phyloP scores from a whole-genome alignment of 2,888 invertebrate genomes.

The Epinotia nisella region DNA sequence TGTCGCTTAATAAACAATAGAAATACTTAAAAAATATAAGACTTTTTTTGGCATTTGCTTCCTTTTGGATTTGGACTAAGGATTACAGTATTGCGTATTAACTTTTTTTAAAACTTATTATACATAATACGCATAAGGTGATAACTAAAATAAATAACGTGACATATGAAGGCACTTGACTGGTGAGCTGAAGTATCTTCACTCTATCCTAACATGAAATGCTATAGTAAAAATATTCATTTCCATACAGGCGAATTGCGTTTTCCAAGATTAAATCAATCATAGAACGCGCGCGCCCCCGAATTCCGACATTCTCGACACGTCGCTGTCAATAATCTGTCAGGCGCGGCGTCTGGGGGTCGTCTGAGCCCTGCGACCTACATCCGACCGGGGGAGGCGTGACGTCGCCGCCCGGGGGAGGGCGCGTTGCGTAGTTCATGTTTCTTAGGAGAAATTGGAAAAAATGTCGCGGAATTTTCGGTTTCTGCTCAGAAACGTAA shows the following conservation, averaged over 20 bases:
- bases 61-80: no score
- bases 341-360: conserved; percentile 76
- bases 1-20: no score
- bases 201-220: neutral
- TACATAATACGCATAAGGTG: no score
- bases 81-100: no score
- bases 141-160: no score
- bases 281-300: conserved; percentile 10
- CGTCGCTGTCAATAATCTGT: conserved; percentile 47
- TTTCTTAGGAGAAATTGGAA: neutral
- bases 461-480: neutral
- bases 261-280: conserved; percentile 16
- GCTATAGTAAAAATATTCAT: neutral
- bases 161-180: no score
- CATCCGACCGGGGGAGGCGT: conserved; percentile 58
- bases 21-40: no score
- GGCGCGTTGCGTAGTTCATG: conserved; percentile 43
- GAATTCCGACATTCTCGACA: conserved; percentile 37
- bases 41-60: no score
- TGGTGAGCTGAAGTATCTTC: neutral
- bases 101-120: no score
- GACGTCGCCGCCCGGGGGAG: conserved; percentile 56
- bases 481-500: neutral
- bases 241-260: neutral
- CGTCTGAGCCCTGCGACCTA: conserved; percentile 80